phyloP scores from a whole-genome alignment of 2,797 vertebrate species.

The Ctenosaura bakeri region DNA sequence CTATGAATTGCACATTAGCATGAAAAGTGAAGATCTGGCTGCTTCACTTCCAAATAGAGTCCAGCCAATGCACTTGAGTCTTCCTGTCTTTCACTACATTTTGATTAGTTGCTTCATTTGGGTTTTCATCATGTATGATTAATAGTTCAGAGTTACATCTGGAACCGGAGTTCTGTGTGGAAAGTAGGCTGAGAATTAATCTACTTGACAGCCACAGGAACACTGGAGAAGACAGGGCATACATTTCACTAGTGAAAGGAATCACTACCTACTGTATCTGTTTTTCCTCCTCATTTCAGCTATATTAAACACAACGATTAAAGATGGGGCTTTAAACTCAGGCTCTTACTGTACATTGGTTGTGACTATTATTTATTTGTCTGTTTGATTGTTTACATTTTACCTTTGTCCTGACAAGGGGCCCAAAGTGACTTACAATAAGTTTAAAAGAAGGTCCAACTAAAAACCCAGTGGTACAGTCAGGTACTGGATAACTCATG shows the following conservation, averaged over 20 bases:
- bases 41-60: neutral
- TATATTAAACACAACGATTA: neutral
- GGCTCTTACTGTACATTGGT: neutral
- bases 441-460: no score
- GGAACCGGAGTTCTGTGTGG: neutral
- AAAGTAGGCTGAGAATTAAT: neutral
- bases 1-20: neutral
- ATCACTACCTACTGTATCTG: neutral
- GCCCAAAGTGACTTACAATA: no score
- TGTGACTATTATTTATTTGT: no score
- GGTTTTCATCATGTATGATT: neutral
- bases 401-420: no score
- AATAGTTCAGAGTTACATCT: neutral
- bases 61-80: neutral
- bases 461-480: no score
- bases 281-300: neutral
- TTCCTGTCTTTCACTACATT: neutral
- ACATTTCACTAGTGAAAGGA: neutral
- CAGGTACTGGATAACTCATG: no score
- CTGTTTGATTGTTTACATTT: no score
- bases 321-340: neutral
- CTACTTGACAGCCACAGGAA: neutral
- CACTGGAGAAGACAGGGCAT: neutral
- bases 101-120: constrained; percentile 19
- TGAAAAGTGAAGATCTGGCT: neutral